Conservation (phyloP, 2,113 vertebrate species). For the Eleginops maclovinus region DNA sequence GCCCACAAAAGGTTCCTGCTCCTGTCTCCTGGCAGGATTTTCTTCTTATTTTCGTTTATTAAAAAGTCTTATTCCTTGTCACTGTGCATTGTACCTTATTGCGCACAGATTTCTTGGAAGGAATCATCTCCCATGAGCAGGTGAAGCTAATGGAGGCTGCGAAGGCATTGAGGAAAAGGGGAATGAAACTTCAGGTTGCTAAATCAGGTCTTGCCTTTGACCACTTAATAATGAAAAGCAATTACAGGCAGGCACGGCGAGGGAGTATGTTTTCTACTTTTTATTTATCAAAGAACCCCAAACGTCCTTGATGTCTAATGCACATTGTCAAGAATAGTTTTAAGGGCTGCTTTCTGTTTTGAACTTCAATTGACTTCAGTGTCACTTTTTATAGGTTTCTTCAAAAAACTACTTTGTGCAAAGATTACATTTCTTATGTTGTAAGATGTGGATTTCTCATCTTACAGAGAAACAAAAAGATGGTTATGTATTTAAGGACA, state of each 20-base stretch:
- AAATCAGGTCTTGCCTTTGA: conserved; percentile 55
- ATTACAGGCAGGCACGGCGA: conserved; percentile 47
- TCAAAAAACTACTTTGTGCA: conserved; percentile 9
- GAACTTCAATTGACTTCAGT: conserved; percentile 3
- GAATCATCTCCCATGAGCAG: conserved; percentile 48
- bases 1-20: conserved; percentile 34
- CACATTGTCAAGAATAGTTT: conserved; percentile 28
- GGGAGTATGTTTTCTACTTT: conserved; percentile 13
- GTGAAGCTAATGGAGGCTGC: conserved; percentile 33
- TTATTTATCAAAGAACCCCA: conserved; percentile 32
- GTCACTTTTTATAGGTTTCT: conserved; percentile 16
- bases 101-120: conserved; percentile 37
- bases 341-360: conserved; percentile 6
- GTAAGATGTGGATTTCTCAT: background rate
- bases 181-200: conserved; percentile 44
- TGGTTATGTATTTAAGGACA: background rate
- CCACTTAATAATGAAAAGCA: conserved; percentile 65
- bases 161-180: conserved; percentile 3
- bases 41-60: conserved; percentile 75
- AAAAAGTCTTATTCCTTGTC: conserved; percentile 73
- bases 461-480: background rate
- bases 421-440: background rate
- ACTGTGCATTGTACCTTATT: conserved; percentile 66
- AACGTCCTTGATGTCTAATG: conserved; percentile 31
- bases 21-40: conserved; percentile 53